Evolutionary conservation across 2,888 invertebrate species (phyloP).

Genomic region (Cloeon dipterum): DNA sequence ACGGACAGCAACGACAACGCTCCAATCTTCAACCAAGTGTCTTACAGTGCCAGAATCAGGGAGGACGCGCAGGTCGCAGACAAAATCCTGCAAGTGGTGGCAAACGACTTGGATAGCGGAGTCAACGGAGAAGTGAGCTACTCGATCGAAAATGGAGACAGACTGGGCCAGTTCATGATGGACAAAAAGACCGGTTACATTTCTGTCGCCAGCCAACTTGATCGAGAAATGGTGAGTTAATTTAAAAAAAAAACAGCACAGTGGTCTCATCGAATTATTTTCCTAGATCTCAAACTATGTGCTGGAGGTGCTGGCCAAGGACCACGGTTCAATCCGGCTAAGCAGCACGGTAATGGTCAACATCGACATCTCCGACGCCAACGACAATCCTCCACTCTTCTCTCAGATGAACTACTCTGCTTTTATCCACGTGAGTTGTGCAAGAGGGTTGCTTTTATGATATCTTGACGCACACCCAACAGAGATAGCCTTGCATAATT

Average conservation of each 20-base stretch:
- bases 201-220: slow-evolving; percentile 45
- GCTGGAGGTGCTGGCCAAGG: slow-evolving; percentile 58
- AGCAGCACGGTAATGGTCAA: slow-evolving; percentile 49
- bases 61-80: slow-evolving; percentile 57
- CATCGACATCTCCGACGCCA: slow-evolving; percentile 67
- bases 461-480: background rate
- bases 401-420: slow-evolving; percentile 54
- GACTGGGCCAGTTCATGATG: slow-evolving; percentile 50
- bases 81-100: slow-evolving; percentile 50
- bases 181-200: slow-evolving; percentile 56
- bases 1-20: slow-evolving; percentile 73
- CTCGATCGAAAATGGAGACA: slow-evolving; percentile 52
- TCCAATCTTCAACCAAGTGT: slow-evolving; percentile 52
- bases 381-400: slow-evolving; percentile 79
- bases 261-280: slow-evolving; percentile 4
- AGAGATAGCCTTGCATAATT: no score
- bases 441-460: no score
- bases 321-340: slow-evolving; percentile 54
- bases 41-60: slow-evolving; percentile 49
- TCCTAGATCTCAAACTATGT: slow-evolving; percentile 35
- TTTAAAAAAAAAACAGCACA: no score
- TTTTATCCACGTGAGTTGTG: slow-evolving; percentile 38
- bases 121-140: slow-evolving; percentile 61
- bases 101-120: slow-evolving; percentile 65
- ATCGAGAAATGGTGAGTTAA: slow-evolving; percentile 51